Base-by-base conservation (phyloP, 2,888 invertebrate genomes). In the Eilema sororculum region DNA sequence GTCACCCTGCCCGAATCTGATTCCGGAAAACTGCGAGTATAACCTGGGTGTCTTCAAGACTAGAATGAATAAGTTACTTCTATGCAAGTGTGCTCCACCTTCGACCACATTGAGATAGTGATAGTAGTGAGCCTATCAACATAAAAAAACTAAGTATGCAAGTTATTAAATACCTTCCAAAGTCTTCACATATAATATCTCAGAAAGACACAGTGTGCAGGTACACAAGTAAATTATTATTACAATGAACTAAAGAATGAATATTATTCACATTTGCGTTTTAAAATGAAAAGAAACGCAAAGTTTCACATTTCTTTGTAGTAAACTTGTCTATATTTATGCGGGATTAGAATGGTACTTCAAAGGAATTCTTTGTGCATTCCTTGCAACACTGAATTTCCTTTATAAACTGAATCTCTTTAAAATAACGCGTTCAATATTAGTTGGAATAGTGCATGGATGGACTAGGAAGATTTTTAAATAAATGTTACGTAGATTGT, bases 241-340 rank as follows among this genome's bases (percentile, higher is more conserved):
- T 52, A 10, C n/a, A 60, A n/a, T n/a, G 30, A 13, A 56, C 28
- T 56, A 33, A 65, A 33, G 33, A 30, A 57, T 24, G 16, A 30
- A 52, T 33, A 33, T 9, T 24, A 57, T 57, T 56, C 6, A 65
- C 52, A 65, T 33, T 9, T 10, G 22, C 9, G n/a, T 12, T 64
- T 9, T 37, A 37, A 67, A 52, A 16, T 41, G 22, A 30, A 69
- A 46, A 65, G 20, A 52, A 37, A 60, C 60, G 46, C 5, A 56
- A 57, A 33, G 28, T 63, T 68, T 52, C n/a, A n/a, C 46, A 52
- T 58, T 58, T 46, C 57, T 30, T 57, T 30, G 22, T 41, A 61
- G 58, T n/a, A 37, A 63, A 41, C 57, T 62, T 61, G 30, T 65
- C 61, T 61, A 56, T 66, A 66, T 58, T 70, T 70, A 62, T 66